phyloP scores from a whole-genome alignment of 37 sponge, comb jelly and placozoan genomes.

The Geodia barretti region DNA sequence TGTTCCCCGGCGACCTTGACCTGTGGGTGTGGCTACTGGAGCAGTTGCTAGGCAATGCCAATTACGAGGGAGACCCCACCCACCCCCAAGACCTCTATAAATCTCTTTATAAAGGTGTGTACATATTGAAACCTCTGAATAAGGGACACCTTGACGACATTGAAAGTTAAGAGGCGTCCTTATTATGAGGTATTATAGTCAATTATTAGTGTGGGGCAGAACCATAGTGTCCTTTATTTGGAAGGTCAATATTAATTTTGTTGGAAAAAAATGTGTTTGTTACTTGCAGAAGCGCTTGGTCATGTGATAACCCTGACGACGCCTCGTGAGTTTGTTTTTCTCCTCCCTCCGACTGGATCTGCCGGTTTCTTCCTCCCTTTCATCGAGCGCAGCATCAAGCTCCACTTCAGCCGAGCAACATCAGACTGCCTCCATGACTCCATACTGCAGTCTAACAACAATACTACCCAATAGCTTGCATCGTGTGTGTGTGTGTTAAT shows the following conservation, averaged over 20 bases:
- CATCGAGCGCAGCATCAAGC: slow-evolving; percentile 51
- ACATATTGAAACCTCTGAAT: too few relatives aligned
- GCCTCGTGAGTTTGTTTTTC: slow-evolving; percentile 44
- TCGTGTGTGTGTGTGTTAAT: too few relatives aligned
- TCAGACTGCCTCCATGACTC: slow-evolving; percentile 5
- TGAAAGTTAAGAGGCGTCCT: too few relatives aligned
- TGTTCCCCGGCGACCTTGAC: slow-evolving; percentile 8
- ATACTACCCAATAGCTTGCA: too few relatives aligned
- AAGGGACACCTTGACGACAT: too few relatives aligned
- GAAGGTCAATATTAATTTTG: too few relatives aligned
- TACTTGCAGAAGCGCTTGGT: slow-evolving; percentile 28
- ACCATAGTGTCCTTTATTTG: too few relatives aligned
- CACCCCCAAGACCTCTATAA: background rate
- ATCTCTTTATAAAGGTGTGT: slow-evolving; percentile 33
- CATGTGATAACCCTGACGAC: slow-evolving; percentile 49
- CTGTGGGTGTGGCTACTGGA: slow-evolving; percentile 36
- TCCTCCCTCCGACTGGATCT: slow-evolving; percentile 51
- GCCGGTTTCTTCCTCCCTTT: slow-evolving; percentile 51
- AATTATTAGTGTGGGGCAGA: too few relatives aligned
- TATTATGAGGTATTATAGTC: too few relatives aligned
- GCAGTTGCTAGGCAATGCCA: slow-evolving; percentile 1
- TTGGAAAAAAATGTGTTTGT: too few relatives aligned
- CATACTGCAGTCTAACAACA: too few relatives aligned
- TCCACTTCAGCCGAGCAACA: slow-evolving; percentile 19
- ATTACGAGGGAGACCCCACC: background rate